These are phyloP conservation scores for Trichacis sp. DNA, from an alignment of 2,888 invertebrate species.

Conservation along the genomic window DNA sequence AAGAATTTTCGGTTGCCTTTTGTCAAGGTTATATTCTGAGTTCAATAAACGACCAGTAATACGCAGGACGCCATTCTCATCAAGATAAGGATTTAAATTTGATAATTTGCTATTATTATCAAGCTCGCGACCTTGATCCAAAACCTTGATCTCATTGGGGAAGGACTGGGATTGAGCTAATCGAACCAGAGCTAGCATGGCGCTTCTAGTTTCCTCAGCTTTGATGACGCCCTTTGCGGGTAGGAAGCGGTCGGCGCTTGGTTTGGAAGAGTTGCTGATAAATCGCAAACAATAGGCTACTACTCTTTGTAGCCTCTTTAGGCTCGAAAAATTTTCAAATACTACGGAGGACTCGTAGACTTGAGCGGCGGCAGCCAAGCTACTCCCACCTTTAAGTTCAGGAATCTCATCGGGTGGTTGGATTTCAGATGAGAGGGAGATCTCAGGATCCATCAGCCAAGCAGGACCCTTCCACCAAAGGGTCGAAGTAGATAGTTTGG, in stretches of 20 bases:
- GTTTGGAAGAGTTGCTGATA: neutral
- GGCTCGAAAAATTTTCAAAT: neutral
- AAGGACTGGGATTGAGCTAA: too few relatives aligned
- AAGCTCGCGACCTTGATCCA: neutral
- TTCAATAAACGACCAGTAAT: constrained; percentile 36
- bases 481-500: too few relatives aligned
- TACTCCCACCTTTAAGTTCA: neutral
- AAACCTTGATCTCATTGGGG: too few relatives aligned
- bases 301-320: neutral
- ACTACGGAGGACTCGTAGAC: neutral
- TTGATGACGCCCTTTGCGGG: too few relatives aligned
- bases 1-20: constrained; percentile 16
- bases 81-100: constrained; percentile 43
- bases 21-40: constrained; percentile 12
- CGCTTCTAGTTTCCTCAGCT: too few relatives aligned
- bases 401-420: neutral
- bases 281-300: constrained; percentile 1
- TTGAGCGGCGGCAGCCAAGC: neutral
- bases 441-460: neutral
- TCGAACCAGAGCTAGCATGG: too few relatives aligned
- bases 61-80: constrained; percentile 35
- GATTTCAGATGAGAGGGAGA: neutral
- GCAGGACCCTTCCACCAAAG: too few relatives aligned
- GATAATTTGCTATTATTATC: constrained; percentile 6
- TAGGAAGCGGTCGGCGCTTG: constrained; percentile 21